Conservation (phyloP, 2,888 invertebrate genomes). For the Catocala fraxini region DNA sequence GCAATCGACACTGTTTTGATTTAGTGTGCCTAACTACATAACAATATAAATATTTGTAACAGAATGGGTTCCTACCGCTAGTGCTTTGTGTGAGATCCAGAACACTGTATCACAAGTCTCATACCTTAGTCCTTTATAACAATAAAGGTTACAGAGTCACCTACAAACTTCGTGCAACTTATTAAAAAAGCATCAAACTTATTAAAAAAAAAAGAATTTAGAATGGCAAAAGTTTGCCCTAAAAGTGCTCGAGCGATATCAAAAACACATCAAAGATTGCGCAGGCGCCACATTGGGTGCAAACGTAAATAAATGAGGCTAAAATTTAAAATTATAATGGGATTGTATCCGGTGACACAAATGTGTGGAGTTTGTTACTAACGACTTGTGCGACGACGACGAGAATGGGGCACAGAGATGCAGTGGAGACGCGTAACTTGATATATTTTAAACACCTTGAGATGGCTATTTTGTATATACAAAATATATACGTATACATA, state of each 20-base stretch:
- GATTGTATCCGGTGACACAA: slow-evolving; percentile 88
- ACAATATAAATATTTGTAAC: too few species aligned
- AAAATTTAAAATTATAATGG: slow-evolving; percentile 88
- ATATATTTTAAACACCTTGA: neutral
- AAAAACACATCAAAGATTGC: slow-evolving; percentile 83
- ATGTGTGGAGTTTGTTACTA: slow-evolving; percentile 88
- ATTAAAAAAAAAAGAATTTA: slow-evolving; percentile 18
- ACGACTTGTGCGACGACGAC: slow-evolving; percentile 85
- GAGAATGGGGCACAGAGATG: slow-evolving; percentile 60
- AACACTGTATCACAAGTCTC: too few species aligned
- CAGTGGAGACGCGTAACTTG: slow-evolving; percentile 51
- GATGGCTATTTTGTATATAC: too few species aligned
- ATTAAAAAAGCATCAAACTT: slow-evolving; percentile 4
- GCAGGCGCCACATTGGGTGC: slow-evolving; percentile 74
- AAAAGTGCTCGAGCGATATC: slow-evolving; percentile 53
- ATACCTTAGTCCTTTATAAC: neutral
- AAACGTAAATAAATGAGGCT: slow-evolving; percentile 85
- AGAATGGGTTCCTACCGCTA: too few species aligned
- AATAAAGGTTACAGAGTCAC: neutral
- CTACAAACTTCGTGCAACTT: neutral
- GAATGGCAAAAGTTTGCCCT: slow-evolving; percentile 23
- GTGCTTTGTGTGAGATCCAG: too few species aligned
- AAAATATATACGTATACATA: too few species aligned
- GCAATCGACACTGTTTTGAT: too few species aligned
- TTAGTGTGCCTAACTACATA: too few species aligned